Base-by-base conservation (phyloP, 1,140 invertebrate genomes). In the Onthophagus taurus region DNA sequence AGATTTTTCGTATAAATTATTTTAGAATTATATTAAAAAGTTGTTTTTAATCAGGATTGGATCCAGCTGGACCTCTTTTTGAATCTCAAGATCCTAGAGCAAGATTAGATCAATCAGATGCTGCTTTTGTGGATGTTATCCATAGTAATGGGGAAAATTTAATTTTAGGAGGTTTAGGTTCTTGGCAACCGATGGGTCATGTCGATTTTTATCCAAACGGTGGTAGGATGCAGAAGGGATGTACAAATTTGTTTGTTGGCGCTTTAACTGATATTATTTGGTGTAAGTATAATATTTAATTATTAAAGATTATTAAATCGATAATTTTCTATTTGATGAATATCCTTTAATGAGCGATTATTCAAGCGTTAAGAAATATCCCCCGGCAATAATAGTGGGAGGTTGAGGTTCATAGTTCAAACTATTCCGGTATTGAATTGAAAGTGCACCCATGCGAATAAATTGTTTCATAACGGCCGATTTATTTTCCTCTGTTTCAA, bases 191-290 rank as follows among this genome's bases (percentile, higher is more conserved):
- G 0, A 83, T 88, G 77, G 90, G 85, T 0, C 83, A 96, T 57
- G 85, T 92, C 0, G 90, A 94, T 61, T 94, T 92, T 59, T 92
- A 91, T 59, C 88, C 88, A 0, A 93, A 94, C 53, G 89, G 89
- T 0, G 89, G 89, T 0, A 70, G 86, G 16, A 87, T 90, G 65
- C 90, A 94, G 61, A 89, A 83, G 42, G 90, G 90, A 1, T 90
- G 61, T 45, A 66, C 65, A 16, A 80, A 82, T 66, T 74, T 93
- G 3, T 92, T 94, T 58, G 75, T 94, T 2, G 89, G 90, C 5
- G 89, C 89, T 6, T 84, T 95, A 2, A 85, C 83, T 2, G 89
- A 95, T 58, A 82, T 94, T 21, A 81, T 93, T 54, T 84, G 86
- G 77, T 89, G 87, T 90, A 75, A 77, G 80, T 71, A 12, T 17